A percentile compares a stretch with the other conserved stretches of the same genome.
These are phyloP conservation scores for Bergia sp. DNA, from an alignment of 92 coral and sea anemone genomes.

Conservation along the genomic window DNA sequence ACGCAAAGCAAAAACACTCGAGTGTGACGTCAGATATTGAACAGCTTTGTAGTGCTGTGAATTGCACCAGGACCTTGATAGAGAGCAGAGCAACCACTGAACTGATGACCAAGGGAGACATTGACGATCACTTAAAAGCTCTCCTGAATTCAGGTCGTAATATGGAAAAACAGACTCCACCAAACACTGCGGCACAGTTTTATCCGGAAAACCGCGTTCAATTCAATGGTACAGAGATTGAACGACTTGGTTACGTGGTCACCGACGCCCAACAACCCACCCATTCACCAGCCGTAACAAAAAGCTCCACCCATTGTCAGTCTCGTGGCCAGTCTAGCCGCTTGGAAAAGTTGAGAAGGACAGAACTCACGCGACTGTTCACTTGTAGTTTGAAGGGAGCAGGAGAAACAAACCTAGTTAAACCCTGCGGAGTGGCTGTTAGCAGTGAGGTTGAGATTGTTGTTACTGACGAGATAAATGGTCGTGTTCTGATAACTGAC, in stretches of 20 bases:
- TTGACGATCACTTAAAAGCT: background rate
- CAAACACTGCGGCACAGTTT: background rate
- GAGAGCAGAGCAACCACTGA: slow-evolving; percentile 3
- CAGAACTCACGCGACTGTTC: background rate
- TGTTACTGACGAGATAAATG: background rate
- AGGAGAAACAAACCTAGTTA: background rate
- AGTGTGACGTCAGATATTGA: too few species aligned
- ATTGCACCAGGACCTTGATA: too few species aligned
- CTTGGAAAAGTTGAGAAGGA: background rate
- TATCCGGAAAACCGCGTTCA: too few species aligned
- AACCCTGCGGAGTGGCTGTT: background rate
- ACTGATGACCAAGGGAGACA: slow-evolving; percentile 10
- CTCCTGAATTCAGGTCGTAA: slow-evolving; percentile 2
- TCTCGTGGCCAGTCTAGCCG: background rate
- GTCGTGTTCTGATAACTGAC: background rate
- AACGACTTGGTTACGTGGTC: background rate
- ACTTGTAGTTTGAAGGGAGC: background rate
- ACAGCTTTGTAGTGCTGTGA: too few species aligned
- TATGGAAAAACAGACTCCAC: background rate
- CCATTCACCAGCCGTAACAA: background rate
- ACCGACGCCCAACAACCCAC: background rate
- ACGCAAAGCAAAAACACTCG: too few species aligned
- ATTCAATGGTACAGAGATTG: background rate
- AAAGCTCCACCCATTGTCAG: background rate
- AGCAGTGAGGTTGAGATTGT: background rate